Base-by-base conservation (phyloP, 92 coral and sea anemone species). In the Epizoanthus illoricatus region DNA sequence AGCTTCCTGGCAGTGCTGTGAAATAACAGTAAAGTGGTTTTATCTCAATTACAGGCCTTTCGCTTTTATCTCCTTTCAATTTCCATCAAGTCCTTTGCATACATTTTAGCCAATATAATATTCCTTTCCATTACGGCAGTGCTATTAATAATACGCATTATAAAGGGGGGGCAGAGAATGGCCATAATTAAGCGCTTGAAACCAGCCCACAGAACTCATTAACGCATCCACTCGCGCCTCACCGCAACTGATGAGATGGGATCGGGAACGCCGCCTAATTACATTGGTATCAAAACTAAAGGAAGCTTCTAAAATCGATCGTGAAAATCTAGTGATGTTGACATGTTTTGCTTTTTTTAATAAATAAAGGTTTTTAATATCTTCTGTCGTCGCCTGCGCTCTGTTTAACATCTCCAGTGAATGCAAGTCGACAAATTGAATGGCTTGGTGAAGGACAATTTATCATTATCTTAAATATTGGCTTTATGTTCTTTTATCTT, bases 391-490 rank as follows among this genome's bases (percentile, higher is more conserved):
- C 80, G 89, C 63, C 66, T 85, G 86, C 57, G 84, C 86, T 72
- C 86, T 84, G 92, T 85, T 93, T 90, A 93, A 93, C 97, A 84
- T 88, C 79, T 73, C 84, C 67, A 80, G 84, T 85, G 88, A 85
- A 92, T 88, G 87, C 86, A 72, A 80, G 85, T 81, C 96, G 94
- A 88, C 89, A 91, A 92, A 92, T 84, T 87, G 90, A 92, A 86
- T 91, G 86, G 95, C 75, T 80, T 78, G 76, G 91, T 87, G 94
- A 88, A 90, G 86, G 89, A 88, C 94, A 90, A 91, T 93, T 93
- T 90, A 87, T 86, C 91, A 93, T 91, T 89, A 88, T 90, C 89
- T 84, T 92, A 93, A 93, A 93, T 93, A 91, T 93, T 93, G 94
- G 94, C 92, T 90, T 90, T 90, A 84, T 84, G 74, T 79, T 90